Percentiles rank a stretch among this genome's conserved stretches.
Conservation (phyloP, 2,797 vertebrate genomes). For the Hyperoplus immaculatus region DNA sequence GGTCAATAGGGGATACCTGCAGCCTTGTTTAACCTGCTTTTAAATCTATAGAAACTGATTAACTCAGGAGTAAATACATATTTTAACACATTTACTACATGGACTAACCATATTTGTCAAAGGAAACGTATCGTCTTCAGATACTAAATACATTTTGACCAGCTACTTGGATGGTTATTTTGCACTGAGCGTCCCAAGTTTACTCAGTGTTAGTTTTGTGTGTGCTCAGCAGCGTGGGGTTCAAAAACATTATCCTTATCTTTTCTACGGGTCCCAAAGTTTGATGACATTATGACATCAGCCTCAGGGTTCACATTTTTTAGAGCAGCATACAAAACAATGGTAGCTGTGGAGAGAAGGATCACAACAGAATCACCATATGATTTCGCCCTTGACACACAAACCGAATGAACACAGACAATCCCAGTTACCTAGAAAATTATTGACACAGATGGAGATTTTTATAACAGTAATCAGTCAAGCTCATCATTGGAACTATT, state of each 20-base stretch:
- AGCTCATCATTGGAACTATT: neutral
- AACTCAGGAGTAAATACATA: conserved; percentile 7
- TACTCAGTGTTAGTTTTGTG: neutral
- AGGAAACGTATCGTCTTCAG: neutral
- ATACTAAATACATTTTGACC: neutral
- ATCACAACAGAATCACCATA: neutral
- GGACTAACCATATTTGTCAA: neutral
- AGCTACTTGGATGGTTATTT: neutral
- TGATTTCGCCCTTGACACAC: conserved; percentile 3
- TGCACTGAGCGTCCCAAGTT: neutral
- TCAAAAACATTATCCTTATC: neutral
- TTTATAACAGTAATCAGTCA: neutral
- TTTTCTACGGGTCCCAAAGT: neutral
- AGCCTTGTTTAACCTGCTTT: neutral
- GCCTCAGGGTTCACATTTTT: conserved; percentile 1
- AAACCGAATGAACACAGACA: neutral
- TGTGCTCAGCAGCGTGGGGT: conserved; percentile 2
- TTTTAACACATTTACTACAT: neutral
- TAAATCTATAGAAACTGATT: conserved; percentile 18
- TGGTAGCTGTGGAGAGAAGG: neutral
- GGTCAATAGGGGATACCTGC: neutral
- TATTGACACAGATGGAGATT: neutral
- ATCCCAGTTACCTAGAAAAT: neutral
- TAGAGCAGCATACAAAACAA: neutral
- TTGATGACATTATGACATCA: neutral